These are phyloP conservation scores for Drosophila mercatorum DNA, from an alignment of 2,888 invertebrate species.

Conservation along the genomic window DNA sequence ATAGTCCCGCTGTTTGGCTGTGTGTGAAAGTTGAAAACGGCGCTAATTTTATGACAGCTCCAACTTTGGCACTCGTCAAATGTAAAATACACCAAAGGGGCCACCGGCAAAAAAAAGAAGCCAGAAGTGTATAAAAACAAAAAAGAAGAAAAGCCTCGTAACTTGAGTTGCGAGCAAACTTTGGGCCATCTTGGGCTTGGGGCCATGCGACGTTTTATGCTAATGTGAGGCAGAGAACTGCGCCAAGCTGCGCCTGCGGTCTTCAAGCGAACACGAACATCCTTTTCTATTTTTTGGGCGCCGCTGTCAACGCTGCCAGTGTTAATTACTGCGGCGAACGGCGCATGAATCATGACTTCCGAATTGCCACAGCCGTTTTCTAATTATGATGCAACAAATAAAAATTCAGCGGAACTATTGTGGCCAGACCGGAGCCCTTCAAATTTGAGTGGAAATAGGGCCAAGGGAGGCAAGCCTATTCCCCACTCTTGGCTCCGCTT, in stretches of 20 bases:
- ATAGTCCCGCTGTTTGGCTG: conserved; percentile 35
- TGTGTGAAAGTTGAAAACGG: conserved; percentile 52
- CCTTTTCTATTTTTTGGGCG: conserved; percentile 31
- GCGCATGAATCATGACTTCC: conserved; percentile 75
- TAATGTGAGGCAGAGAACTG: conserved; percentile 52
- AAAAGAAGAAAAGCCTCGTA: not conserved
- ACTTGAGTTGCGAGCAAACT: conserved; percentile 21
- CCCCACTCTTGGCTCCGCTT: conserved; percentile 13
- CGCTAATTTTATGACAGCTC: conserved; percentile 70
- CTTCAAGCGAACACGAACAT: conserved; percentile 46
- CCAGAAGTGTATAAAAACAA: not conserved
- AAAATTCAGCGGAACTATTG: conserved; percentile 2
- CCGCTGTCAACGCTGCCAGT: conserved; percentile 34
- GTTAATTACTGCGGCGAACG: conserved; percentile 77
- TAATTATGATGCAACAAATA: conserved; percentile 70
- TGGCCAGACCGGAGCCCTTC: conserved; percentile 34
- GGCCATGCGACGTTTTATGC: conserved; percentile 54
- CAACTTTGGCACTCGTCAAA: conserved; percentile 70
- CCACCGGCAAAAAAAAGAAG: conserved; percentile 3
- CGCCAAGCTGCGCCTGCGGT: conserved; percentile 40
- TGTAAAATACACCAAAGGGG: conserved; percentile 50
- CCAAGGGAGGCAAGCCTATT: conserved; percentile 36
- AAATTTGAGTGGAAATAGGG: conserved; percentile 70
- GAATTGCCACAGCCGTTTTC: conserved; percentile 58
- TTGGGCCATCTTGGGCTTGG: conserved; percentile 10